A percentile compares a stretch with the other conserved stretches of the same genome.
These are phyloP conservation scores for Nephrotoma flavescens DNA, from an alignment of 2,888 invertebrate genomes.

Conservation along the genomic window DNA sequence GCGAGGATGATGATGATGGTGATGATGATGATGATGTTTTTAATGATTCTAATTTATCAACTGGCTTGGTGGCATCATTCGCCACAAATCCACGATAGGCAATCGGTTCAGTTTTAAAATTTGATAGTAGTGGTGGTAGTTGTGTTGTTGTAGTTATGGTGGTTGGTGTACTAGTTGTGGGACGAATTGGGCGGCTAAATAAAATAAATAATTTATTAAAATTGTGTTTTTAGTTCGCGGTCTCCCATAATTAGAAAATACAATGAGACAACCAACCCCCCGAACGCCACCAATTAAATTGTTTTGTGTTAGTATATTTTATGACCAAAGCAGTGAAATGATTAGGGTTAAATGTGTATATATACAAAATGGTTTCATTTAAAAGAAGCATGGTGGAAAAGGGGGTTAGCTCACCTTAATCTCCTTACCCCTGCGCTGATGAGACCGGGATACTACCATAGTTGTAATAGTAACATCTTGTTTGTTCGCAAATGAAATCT, in stretches of 20 bases:
- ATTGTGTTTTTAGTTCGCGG: not conserved
- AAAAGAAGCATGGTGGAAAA: slow-evolving; percentile 7
- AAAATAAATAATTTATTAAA: slow-evolving; percentile 3
- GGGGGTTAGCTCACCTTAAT: slow-evolving; percentile 33
- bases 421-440: slow-evolving; percentile 78
- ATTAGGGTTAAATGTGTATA: not conserved
- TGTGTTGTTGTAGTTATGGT: slow-evolving; percentile 18
- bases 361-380: not conserved
- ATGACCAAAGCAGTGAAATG: not conserved
- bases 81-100: not conserved
- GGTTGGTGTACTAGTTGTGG: slow-evolving; percentile 13
- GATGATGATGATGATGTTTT: slow-evolving; percentile 7
- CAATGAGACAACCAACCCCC: not conserved
- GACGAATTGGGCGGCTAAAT: slow-evolving; percentile 25
- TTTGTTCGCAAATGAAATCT: slow-evolving; percentile 83
- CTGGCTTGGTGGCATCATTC: not conserved
- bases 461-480: slow-evolving; percentile 80
- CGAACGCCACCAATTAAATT: slow-evolving; percentile 2
- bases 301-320: not conserved
- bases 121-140: slow-evolving; percentile 13
- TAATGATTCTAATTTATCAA: not conserved
- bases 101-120: not conserved
- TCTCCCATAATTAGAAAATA: not conserved
- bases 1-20: not conserved
- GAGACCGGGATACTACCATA: slow-evolving; percentile 82